phyloP scores from a whole-genome alignment of 2,888 invertebrate genomes.

The Yponomeuta malinellus region DNA sequence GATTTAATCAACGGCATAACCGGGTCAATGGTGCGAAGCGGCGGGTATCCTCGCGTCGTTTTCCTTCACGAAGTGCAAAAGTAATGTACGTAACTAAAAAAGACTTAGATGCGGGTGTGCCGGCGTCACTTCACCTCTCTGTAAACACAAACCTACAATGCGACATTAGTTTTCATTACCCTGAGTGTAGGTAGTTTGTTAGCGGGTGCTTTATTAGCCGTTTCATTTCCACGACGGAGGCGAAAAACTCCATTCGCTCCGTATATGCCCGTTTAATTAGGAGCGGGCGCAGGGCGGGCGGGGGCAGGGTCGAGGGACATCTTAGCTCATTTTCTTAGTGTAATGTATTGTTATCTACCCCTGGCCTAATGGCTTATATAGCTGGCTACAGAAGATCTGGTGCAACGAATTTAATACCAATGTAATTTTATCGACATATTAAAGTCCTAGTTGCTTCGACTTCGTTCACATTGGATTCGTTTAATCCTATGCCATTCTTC shows the following conservation, averaged over 20 bases:
- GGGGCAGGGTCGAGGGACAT: background rate
- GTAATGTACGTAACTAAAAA: no score
- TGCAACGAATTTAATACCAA: no score
- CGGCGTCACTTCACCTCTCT: background rate
- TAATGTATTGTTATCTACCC: background rate
- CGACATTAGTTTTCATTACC: background rate
- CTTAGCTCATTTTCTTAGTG: slow-evolving; percentile 1
- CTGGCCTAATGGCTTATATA: background rate
- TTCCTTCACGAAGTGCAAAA: no score
- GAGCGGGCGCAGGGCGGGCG: background rate
- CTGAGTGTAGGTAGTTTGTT: background rate
- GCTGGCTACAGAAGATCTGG: background rate
- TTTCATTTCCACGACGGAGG: background rate
- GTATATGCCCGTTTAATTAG: background rate
- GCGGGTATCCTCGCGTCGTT: no score
- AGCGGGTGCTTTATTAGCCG: background rate
- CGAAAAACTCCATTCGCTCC: background rate
- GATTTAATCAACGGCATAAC: no score
- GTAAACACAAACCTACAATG: background rate
- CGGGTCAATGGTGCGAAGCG: no score
- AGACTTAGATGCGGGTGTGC: background rate
- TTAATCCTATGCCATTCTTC: no score
- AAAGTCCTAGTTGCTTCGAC: no score
- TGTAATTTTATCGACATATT: no score
- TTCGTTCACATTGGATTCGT: no score